Evolutionary conservation across 2,113 vertebrate species (phyloP).

Genomic region (Eublepharis macularius): DNA sequence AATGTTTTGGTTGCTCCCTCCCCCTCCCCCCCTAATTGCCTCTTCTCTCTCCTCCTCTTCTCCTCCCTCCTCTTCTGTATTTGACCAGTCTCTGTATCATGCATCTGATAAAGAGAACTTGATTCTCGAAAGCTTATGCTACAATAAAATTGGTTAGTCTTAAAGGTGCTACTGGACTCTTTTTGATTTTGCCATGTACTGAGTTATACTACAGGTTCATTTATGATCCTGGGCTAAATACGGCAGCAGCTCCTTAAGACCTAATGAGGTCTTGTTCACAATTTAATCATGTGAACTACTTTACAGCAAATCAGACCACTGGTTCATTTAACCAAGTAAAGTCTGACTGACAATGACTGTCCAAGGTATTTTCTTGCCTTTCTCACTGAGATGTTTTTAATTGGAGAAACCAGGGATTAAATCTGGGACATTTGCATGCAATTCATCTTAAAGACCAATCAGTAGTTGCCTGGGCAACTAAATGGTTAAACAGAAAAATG

Average conservation of each 20-base stretch:
- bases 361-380: not conserved
- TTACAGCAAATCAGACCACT: not conserved
- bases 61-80: too few species aligned
- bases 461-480: slow-evolving; percentile 25
- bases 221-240: not conserved
- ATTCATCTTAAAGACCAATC: slow-evolving; percentile 16
- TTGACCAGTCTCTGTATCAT: too few species aligned
- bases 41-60: too few species aligned
- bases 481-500: slow-evolving; percentile 64
- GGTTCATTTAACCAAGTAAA: not conserved
- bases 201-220: not conserved
- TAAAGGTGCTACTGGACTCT: too few species aligned
- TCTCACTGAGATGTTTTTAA: not conserved
- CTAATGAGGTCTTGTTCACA: not conserved
- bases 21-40: too few species aligned
- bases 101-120: too few species aligned
- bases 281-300: not conserved
- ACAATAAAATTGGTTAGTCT: too few species aligned
- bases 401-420: not conserved
- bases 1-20: too few species aligned
- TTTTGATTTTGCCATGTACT: too few species aligned
- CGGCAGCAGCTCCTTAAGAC: not conserved
- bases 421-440: not conserved
- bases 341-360: not conserved
- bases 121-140: too few species aligned